phyloP scores from a whole-genome alignment of 2,113 vertebrate species.

The Charadrius vociferus region DNA sequence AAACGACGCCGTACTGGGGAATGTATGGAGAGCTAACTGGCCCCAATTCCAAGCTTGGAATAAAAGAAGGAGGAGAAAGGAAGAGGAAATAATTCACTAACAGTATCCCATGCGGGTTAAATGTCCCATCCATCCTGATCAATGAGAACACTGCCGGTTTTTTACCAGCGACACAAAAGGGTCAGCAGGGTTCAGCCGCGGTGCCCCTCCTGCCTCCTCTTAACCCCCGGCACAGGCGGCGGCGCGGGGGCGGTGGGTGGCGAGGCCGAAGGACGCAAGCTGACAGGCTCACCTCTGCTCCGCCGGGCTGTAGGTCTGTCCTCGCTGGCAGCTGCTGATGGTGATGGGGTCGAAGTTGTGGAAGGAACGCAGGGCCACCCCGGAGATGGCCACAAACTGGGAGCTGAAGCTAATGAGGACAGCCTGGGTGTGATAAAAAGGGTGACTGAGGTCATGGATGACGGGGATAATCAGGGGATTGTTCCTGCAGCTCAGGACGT shows the following conservation, averaged over 20 bases:
- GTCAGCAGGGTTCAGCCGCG: slow-evolving; percentile 24
- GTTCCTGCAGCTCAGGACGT: slow-evolving; percentile 94
- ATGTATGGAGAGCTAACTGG: background rate
- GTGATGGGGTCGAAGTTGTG: slow-evolving; percentile 98
- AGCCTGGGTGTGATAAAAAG: slow-evolving; percentile 95
- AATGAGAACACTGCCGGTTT: slow-evolving; percentile 32
- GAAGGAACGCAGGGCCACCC: slow-evolving; percentile 96
- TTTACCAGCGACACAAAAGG: slow-evolving; percentile 11
- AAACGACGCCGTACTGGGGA: background rate
- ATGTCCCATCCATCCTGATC: slow-evolving; percentile 60
- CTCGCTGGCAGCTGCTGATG: slow-evolving; percentile 96
- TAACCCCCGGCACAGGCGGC: background rate
- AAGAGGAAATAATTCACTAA: slow-evolving; percentile 72
- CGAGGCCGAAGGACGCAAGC: background rate
- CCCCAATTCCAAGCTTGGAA: slow-evolving; percentile 1
- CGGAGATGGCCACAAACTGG: slow-evolving; percentile 92
- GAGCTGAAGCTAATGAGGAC: slow-evolving; percentile 92
- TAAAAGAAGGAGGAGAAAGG: slow-evolving; percentile 56
- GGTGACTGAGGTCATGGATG: slow-evolving; percentile 95
- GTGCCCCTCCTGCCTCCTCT: slow-evolving; percentile 15
- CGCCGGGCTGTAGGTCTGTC: slow-evolving; percentile 95
- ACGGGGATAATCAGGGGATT: slow-evolving; percentile 98
- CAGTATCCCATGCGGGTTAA: slow-evolving; percentile 57
- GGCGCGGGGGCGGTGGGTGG: background rate
- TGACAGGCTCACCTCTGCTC: slow-evolving; percentile 90